A percentile compares a stretch with the other conserved stretches of the same genome.
Evolutionary conservation across 2,888 invertebrate genomes (phyloP).

Genomic region (Ophion obscuratus): DNA sequence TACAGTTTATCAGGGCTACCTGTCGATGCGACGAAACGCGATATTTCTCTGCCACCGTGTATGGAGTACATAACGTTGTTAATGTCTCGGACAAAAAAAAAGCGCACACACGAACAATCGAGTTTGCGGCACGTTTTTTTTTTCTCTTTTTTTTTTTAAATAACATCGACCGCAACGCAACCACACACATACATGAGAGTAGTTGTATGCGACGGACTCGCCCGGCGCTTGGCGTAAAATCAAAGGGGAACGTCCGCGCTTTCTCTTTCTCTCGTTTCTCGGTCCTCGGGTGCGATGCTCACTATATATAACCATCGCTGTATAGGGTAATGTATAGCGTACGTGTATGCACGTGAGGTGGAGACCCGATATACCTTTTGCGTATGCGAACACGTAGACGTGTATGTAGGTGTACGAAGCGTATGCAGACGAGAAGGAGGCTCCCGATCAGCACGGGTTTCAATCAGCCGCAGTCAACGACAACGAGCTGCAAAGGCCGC

Average conservation of each 20-base stretch:
- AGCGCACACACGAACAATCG: conserved; percentile 42
- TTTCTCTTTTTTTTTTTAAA: conserved; percentile 54
- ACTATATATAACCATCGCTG: conserved; percentile 16
- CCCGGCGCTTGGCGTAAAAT: conserved; percentile 65
- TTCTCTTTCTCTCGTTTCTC: conserved; percentile 63
- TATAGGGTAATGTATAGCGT: conserved; percentile 18
- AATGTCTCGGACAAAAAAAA: conserved; percentile 43
- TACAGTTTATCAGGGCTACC: not conserved
- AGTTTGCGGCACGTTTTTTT: conserved; percentile 26
- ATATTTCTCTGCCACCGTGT: conserved; percentile 19
- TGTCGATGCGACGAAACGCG: conserved; percentile 13
- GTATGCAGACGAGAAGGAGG: conserved; percentile 51
- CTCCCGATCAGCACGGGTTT: conserved; percentile 48
- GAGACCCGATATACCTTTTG: not conserved
- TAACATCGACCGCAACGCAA: conserved; percentile 60
- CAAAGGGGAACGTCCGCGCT: conserved; percentile 60
- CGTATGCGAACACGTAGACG: not conserved
- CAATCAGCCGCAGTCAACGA: conserved; percentile 65
- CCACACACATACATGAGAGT: conserved; percentile 27
- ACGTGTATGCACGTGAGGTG: conserved; percentile 5
- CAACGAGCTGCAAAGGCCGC: conserved; percentile 54
- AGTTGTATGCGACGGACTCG: conserved; percentile 35
- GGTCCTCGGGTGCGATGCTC: conserved; percentile 37
- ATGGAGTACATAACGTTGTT: conserved; percentile 41
- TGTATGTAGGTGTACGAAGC: conserved; percentile 8